Percentiles rank a stretch among this genome's conserved stretches.
Conservation (phyloP, 2,888 invertebrate species). For the Erpobdella octoculata region DNA sequence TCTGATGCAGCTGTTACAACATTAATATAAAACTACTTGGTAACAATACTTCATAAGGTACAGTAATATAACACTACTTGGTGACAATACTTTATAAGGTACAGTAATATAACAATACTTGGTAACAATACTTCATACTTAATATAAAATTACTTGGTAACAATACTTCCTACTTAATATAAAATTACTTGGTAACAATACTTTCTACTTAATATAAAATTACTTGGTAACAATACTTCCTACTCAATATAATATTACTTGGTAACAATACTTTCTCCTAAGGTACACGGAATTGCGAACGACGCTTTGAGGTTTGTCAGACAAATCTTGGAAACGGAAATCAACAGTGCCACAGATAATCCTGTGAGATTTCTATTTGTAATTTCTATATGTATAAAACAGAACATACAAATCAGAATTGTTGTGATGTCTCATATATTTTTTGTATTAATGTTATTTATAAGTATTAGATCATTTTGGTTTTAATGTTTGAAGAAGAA, state of each 20-base stretch:
- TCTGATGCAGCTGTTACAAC: too few species aligned
- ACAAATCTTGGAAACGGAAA: conserved; percentile 59
- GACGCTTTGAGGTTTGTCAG: conserved; percentile 62
- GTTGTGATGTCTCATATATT: too few species aligned
- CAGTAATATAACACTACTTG: too few species aligned
- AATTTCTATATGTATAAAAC: not conserved
- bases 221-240: not conserved
- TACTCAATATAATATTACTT: conserved; percentile 46
- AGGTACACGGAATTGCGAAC: conserved; percentile 55
- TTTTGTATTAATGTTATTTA: too few species aligned
- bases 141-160: too few species aligned
- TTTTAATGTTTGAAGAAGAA: too few species aligned
- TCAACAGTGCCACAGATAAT: conserved; percentile 65
- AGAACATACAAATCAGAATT: too few species aligned
- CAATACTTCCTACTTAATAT: too few species aligned
- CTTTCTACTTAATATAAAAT: conserved; percentile 48
- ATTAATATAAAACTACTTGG: conserved; percentile 48
- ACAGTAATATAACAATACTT: not conserved
- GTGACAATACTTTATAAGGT: too few species aligned
- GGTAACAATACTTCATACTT: not conserved
- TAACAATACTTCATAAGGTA: not conserved
- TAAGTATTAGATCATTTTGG: too few species aligned
- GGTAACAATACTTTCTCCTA: conserved; percentile 41
- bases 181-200: not conserved
- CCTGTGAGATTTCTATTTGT: conserved; percentile 53